These are phyloP conservation scores for Meandrusa payeni DNA, from an alignment of 2,888 invertebrate genomes.

Conservation along the genomic window DNA sequence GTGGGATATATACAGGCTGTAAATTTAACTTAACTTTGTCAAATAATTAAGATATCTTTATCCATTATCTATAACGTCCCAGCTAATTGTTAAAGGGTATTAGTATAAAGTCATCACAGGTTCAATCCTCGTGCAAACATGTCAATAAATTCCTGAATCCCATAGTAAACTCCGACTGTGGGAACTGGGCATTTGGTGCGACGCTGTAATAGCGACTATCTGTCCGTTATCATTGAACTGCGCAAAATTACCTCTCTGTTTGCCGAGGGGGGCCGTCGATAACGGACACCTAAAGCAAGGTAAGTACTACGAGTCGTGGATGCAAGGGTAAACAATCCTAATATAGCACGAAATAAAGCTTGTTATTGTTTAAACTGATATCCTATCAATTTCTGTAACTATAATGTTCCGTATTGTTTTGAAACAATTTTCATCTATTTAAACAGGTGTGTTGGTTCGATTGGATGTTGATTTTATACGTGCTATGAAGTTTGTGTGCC, in stretches of 20 bases:
- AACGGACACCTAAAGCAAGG: slow-evolving; percentile 16
- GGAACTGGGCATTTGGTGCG: slow-evolving; percentile 45
- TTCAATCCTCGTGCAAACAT: neutral
- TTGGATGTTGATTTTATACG: slow-evolving; percentile 3
- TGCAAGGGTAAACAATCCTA: no score
- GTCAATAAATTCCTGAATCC: slow-evolving; percentile 12
- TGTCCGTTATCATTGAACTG: slow-evolving; percentile 33
- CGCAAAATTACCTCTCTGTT: slow-evolving; percentile 46
- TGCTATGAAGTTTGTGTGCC: no score
- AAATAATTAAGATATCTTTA: no score
- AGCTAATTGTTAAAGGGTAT: no score
- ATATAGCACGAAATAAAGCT: no score
- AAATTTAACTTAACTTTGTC: no score
- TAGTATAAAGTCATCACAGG: neutral
- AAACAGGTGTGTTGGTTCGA: slow-evolving; percentile 21
- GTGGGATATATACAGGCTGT: no score
- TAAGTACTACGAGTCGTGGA: no score
- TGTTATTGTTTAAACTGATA: neutral
- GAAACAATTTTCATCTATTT: slow-evolving; percentile 22
- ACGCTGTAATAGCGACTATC: slow-evolving; percentile 40
- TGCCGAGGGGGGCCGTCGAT: slow-evolving; percentile 39
- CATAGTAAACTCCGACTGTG: slow-evolving; percentile 34
- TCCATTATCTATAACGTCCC: no score
- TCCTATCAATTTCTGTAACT: slow-evolving; percentile 1
- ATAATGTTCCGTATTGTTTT: slow-evolving; percentile 15